Evolutionary conservation across 2,113 vertebrate species (phyloP).

Genomic region (Misgurnus anguillicaudatus): DNA sequence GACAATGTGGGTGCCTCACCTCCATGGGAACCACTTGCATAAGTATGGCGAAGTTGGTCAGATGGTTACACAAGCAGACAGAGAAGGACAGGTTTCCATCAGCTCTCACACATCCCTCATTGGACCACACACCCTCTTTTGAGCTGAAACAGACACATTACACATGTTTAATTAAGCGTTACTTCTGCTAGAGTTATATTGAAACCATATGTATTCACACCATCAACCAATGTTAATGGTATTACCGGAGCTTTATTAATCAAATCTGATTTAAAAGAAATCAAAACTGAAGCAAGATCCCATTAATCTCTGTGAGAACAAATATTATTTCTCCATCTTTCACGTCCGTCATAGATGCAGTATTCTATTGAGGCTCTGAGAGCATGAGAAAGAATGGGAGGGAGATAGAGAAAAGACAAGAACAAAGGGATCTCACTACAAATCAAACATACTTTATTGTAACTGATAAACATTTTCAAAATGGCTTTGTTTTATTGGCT

Average conservation of each 20-base stretch:
- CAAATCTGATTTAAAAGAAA: slow-evolving; percentile 26
- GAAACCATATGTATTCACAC: slow-evolving; percentile 18
- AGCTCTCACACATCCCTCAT: slow-evolving; percentile 80
- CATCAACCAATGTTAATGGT: neutral
- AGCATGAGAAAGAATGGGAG: neutral
- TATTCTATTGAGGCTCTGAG: slow-evolving; percentile 22
- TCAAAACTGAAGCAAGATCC: slow-evolving; percentile 32
- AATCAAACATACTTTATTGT: slow-evolving; percentile 60
- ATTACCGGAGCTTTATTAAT: slow-evolving; percentile 14
- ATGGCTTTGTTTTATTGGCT: slow-evolving; percentile 54
- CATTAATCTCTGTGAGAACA: neutral
- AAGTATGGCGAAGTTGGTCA: slow-evolving; percentile 97
- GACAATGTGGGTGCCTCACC: slow-evolving; percentile 73
- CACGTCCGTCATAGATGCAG: slow-evolving; percentile 11
- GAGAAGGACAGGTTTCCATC: slow-evolving; percentile 85
- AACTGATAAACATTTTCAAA: slow-evolving; percentile 60
- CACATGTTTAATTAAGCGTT: slow-evolving; percentile 15
- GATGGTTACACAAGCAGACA: slow-evolving; percentile 89
- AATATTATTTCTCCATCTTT: slow-evolving; percentile 12
- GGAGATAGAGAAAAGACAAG: slow-evolving; percentile 9
- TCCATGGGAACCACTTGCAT: slow-evolving; percentile 96
- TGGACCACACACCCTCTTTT: slow-evolving; percentile 86
- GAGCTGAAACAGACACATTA: slow-evolving; percentile 68
- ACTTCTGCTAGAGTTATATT: slow-evolving; percentile 16
- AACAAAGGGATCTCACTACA: slow-evolving; percentile 57